Conservation (phyloP, 1,140 invertebrate species). For the Drosophila grimshawi region DNA sequence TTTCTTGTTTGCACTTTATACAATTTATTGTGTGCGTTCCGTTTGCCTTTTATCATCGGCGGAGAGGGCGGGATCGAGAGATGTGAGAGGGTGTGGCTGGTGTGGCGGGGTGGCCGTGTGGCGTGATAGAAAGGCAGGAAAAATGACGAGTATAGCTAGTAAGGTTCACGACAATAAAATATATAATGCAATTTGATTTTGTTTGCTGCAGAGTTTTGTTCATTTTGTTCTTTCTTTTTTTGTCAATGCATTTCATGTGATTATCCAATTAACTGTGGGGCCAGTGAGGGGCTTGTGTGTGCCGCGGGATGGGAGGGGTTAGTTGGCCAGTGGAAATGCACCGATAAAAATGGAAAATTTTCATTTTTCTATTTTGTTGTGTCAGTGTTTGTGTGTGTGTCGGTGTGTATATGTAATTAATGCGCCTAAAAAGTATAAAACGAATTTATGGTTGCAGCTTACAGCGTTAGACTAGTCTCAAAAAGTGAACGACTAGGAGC, state of each 20-base stretch:
- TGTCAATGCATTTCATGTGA: slow-evolving; percentile 22
- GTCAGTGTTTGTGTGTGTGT: background rate
- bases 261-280: slow-evolving; percentile 38
- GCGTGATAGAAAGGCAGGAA: background rate
- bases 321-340: background rate
- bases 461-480: background rate
- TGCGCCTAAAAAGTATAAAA: slow-evolving; percentile 39
- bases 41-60: slow-evolving; percentile 18
- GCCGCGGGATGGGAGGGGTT: background rate
- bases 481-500: background rate
- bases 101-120: background rate
- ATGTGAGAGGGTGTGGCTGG: no score
- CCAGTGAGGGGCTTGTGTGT: background rate
- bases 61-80: no score
- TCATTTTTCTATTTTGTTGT: background rate
- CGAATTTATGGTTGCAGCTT: slow-evolving; percentile 30
- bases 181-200: slow-evolving; percentile 33
- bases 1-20: slow-evolving; percentile 25
- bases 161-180: slow-evolving; percentile 10
- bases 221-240: background rate
- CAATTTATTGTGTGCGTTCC: slow-evolving; percentile 42
- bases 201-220: slow-evolving; percentile 21
- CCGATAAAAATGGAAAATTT: background rate
- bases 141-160: background rate
- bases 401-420: slow-evolving; percentile 30